Conservation (phyloP, 2,888 invertebrate species). For the Ischnura elegans region DNA sequence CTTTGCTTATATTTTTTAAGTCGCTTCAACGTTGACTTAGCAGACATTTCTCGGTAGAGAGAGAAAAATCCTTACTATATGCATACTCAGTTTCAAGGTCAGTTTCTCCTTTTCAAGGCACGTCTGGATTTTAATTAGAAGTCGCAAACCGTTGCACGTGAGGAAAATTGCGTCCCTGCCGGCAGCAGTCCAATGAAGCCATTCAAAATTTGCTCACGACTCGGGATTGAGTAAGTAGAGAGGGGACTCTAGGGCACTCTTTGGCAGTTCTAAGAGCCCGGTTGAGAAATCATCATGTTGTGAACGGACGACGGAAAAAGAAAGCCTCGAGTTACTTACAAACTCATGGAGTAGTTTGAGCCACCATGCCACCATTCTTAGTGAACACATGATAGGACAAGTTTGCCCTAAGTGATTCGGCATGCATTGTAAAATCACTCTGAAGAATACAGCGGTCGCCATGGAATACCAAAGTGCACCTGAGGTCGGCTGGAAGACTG, state of each 20-base stretch:
- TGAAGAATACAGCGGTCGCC: not conserved
- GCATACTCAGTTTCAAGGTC: not conserved
- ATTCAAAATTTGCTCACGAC: conserved; percentile 10
- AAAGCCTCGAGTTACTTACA: no score
- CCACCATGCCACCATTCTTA: not conserved
- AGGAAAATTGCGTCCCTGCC: not conserved
- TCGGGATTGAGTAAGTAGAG: not conserved
- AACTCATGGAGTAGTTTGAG: not conserved
- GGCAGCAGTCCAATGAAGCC: not conserved
- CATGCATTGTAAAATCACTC: not conserved
- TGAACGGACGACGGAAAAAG: no score
- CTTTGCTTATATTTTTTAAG: no score
- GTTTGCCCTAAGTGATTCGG: not conserved
- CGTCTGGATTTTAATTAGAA: not conserved
- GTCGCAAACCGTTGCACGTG: not conserved
- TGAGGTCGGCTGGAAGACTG: not conserved
- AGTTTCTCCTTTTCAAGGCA: not conserved
- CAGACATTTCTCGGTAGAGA: no score
- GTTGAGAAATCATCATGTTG: no score
- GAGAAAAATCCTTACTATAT: no score
- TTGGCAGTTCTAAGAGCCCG: not conserved
- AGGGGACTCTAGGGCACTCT: not conserved
- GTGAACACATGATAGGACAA: not conserved
- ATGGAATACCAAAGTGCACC: not conserved
- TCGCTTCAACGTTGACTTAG: no score